A percentile compares a stretch with the other conserved stretches of the same genome.
These are phyloP conservation scores for Tragelaphus oryx DNA, from an alignment of 2,797 vertebrate genomes.

Conservation along the genomic window DNA sequence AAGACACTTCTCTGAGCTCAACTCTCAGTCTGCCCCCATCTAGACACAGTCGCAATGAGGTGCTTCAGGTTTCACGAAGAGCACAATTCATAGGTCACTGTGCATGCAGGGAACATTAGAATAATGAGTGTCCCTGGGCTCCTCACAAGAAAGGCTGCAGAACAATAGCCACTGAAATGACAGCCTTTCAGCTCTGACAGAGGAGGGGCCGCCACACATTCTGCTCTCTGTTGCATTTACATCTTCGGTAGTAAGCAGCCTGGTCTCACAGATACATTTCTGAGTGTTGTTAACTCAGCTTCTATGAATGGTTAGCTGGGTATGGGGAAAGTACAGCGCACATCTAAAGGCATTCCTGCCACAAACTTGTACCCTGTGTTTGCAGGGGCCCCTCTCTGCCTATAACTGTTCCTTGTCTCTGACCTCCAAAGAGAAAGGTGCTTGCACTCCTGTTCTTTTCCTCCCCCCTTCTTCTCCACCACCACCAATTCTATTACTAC, in stretches of 20 bases:
- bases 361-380: background rate
- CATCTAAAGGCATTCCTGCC: background rate
- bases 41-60: background rate
- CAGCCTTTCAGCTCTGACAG: background rate
- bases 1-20: background rate
- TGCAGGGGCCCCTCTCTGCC: background rate
- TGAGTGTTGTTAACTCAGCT: background rate
- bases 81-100: background rate
- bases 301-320: background rate
- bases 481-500: background rate
- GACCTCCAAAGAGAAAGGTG: background rate
- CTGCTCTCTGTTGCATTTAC: background rate
- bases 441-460: background rate
- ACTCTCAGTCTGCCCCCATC: background rate
- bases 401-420: background rate
- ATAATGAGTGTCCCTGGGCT: background rate
- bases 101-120: background rate
- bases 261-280: background rate
- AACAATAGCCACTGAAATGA: background rate
- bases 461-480: background rate
- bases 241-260: background rate
- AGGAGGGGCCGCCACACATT: fast-evolving
- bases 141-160: background rate
- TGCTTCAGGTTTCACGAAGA: constrained; percentile 13
- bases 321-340: background rate